Conservation (phyloP, 2,113 vertebrate species). For the Ochotona princeps region DNA sequence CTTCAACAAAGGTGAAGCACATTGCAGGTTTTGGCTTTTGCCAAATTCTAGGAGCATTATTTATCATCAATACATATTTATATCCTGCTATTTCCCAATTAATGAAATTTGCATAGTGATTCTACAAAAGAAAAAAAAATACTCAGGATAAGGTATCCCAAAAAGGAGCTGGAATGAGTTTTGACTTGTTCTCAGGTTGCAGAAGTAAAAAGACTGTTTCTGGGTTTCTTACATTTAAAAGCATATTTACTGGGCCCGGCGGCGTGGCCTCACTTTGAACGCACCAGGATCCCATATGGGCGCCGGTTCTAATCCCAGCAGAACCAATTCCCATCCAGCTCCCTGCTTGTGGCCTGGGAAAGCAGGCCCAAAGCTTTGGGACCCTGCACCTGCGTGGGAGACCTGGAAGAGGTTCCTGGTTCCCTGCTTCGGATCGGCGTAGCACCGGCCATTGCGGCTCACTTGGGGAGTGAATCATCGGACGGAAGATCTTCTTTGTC, state of each 20-base stretch:
- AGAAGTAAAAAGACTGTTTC: background rate
- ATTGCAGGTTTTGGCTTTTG: background rate
- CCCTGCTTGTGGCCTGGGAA: too few species aligned
- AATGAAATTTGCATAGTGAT: background rate
- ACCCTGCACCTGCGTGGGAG: too few species aligned
- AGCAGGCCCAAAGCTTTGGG: too few species aligned
- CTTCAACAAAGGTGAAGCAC: background rate
- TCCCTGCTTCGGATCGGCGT: too few species aligned
- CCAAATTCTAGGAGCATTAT: background rate
- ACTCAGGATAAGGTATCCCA: background rate
- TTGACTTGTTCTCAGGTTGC: background rate
- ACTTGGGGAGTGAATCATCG: too few species aligned
- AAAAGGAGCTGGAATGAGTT: background rate
- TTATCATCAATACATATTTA: background rate
- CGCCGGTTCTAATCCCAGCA: too few species aligned
- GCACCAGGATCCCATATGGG: too few species aligned
- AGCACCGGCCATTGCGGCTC: too few species aligned
- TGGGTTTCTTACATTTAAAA: conserved; percentile 48
- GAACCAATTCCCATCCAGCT: too few species aligned
- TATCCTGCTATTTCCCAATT: fast-evolving
- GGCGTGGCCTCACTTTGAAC: too few species aligned
- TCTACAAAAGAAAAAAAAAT: background rate
- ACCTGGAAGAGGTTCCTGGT: too few species aligned
- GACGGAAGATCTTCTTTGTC: too few species aligned
- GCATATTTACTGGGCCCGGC: conserved; percentile 42